Evolutionary conservation across 2,113 vertebrate genomes (phyloP).

Genomic region (Pseudolaguvia tuberculata): DNA sequence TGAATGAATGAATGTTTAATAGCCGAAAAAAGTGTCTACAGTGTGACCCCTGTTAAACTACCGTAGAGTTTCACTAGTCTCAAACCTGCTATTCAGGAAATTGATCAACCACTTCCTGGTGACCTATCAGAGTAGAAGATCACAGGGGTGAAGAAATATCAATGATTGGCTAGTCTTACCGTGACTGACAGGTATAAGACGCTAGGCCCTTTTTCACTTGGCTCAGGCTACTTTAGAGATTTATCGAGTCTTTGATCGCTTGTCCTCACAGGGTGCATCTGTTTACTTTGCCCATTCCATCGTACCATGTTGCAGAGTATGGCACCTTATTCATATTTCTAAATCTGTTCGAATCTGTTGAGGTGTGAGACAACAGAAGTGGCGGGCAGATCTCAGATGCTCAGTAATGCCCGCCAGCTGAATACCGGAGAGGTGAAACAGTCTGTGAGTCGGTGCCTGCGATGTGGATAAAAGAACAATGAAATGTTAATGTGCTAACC

Average conservation of each 20-base stretch:
- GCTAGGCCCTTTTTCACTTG: too few species aligned
- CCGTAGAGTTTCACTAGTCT: not conserved
- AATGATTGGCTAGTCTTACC: too few species aligned
- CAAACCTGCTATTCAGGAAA: not conserved
- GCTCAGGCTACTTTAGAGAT: not conserved
- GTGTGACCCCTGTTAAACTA: not conserved
- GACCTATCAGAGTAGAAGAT: too few species aligned
- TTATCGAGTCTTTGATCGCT: not conserved
- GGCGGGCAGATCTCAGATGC: conserved; percentile 38
- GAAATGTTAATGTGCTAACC: conserved; percentile 42
- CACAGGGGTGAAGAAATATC: not conserved
- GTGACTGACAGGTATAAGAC: not conserved
- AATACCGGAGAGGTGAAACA: conserved; percentile 37
- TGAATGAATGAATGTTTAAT: too few species aligned
- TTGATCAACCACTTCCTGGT: not conserved
- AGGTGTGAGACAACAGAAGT: conserved; percentile 30
- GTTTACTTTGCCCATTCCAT: conserved; percentile 14
- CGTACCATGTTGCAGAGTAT: not conserved
- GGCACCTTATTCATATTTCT: conserved; percentile 21
- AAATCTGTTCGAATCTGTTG: conserved; percentile 23
- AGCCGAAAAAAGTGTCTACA: not conserved
- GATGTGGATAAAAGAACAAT: conserved; percentile 33
- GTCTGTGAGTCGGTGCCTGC: conserved; percentile 12
- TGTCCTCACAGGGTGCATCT: not conserved
- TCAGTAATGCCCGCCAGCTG: conserved; percentile 32